Evolutionary conservation across 2,113 vertebrate genomes (phyloP).

Genomic region (Silurus glanis): DNA sequence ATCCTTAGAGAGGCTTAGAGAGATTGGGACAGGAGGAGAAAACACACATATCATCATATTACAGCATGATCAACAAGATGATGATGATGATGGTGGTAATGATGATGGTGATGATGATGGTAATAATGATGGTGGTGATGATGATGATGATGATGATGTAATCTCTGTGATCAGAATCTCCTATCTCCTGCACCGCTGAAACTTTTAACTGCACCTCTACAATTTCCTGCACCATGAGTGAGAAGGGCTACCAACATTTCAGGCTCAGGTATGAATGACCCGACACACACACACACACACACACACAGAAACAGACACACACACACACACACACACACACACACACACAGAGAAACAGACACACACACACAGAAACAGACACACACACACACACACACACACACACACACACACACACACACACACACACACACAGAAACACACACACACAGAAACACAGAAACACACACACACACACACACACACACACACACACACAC

Average conservation of each 20-base stretch:
- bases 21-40: too few species aligned
- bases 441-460: background rate
- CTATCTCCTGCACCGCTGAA: conserved; percentile 55
- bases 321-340: background rate
- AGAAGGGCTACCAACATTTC: conserved; percentile 38
- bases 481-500: background rate
- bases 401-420: background rate
- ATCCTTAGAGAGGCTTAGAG: background rate
- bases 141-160: too few species aligned
- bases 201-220: conserved; percentile 59
- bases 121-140: too few species aligned
- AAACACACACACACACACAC: background rate
- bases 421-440: background rate
- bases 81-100: too few species aligned
- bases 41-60: too few species aligned
- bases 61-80: too few species aligned
- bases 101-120: too few species aligned
- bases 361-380: background rate
- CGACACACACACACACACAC: conserved; percentile 12
- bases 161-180: conserved; percentile 46
- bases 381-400: background rate
- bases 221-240: conserved; percentile 61
- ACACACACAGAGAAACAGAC: background rate
- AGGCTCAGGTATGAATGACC: conserved; percentile 69
- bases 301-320: background rate